Evolutionary conservation across 2,797 vertebrate genomes (phyloP), one percentile per base, ranked within the genome.

Genomic region (Emys orbicularis): DNA sequence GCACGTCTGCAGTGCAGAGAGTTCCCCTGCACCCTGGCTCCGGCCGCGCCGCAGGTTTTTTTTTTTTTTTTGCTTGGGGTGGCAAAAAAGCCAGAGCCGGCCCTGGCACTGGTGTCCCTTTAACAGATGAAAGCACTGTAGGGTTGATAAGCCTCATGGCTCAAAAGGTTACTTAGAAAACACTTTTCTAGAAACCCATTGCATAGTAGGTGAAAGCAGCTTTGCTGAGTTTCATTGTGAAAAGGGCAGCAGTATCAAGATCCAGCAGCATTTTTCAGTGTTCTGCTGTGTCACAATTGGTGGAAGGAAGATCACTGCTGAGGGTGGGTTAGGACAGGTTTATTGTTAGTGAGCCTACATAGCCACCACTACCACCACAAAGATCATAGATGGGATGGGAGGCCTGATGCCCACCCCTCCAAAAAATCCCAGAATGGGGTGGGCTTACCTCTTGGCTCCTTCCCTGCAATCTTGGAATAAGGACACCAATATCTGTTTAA

Each of bases 151-250:
- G 77, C 74, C 72, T 52, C 86, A 84, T 31, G 57, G 11, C 77
- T 65, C 34, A 87, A 34, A 10, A 88, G 29, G 25, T 95, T 80
- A 79, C 12, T 34, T 84, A 80, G 94, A 95, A 87, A 54, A 72
- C 13, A 7, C 34, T 37, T 68, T 68, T 37, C 34, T n/a, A 68
- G 34, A 68, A 68, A n/a, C 9, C n/a, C 61, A 68, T 68, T 68
- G 34, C 5, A 5, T 21, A 61, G 15, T 68, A 68, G 18, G 31
- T 65, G 61, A 65, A 65, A 65, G 61, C 56, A 29, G 3, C 23
- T 84, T 6, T 34, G 29, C 59, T 4, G 21, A 65, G 74, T 80
- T 89, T 47, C 25, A 44, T 12, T 81, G 56, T 52, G 54, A 19
- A 54, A 61, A 54, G 47, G 29, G 12, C 41, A 84, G 21, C 12